These are phyloP conservation scores for Thalassarche chlororhynchos DNA, from an alignment of 2,113 vertebrate species.

Conservation along the genomic window DNA sequence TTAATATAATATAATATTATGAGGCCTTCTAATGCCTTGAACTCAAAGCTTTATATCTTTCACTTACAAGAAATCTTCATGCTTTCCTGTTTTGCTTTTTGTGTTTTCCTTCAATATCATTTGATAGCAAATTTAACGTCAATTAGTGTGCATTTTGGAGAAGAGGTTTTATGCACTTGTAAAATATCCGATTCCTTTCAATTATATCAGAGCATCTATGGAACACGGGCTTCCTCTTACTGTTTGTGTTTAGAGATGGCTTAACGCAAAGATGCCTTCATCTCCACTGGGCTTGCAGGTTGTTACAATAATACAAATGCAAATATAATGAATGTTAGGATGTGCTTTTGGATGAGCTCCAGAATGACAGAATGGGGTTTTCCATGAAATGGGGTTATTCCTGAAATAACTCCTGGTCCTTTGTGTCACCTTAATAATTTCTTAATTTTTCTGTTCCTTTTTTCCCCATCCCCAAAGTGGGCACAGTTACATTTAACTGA, in stretches of 20 bases:
- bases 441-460: neutral
- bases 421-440: neutral
- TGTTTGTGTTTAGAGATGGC: neutral
- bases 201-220: neutral
- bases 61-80: neutral
- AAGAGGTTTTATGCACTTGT: neutral
- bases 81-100: neutral
- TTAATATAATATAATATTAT: fast-evolving
- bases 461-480: neutral
- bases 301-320: neutral
- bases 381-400: neutral
- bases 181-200: neutral
- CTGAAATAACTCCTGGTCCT: neutral
- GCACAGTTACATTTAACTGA: neutral
- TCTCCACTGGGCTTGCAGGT: neutral
- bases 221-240: neutral
- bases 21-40: neutral
- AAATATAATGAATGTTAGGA: neutral
- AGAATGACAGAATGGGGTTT: neutral
- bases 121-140: neutral
- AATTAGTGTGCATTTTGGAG: neutral
- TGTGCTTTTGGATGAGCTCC: neutral
- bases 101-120: neutral
- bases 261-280: neutral
- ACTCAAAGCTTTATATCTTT: neutral